Base-by-base conservation (phyloP, 2,113 vertebrate genomes). In the Caranx melampygus region DNA sequence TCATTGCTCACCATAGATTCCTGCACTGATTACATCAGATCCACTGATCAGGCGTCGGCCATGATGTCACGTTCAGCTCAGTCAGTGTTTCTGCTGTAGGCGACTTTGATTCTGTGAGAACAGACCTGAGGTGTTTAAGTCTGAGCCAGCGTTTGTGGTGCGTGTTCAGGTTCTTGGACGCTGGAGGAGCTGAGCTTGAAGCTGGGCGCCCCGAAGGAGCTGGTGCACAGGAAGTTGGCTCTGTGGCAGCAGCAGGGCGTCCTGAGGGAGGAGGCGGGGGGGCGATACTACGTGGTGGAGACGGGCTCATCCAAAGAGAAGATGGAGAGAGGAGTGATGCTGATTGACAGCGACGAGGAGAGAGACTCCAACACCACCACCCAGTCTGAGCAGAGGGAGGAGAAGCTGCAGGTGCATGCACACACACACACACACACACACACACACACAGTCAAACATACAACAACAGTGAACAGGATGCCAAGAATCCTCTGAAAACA, bases 201-300 rank as follows among this genome's bases (percentile, higher is more conserved):
- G 67, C 95, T 99, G 34, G 97, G 97, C 13, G 96, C 97, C 68
- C 96, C 97, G 0, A 95, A 94, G 85, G 96, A 96, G 0, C 95
- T 96, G 1, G 93, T 98, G 76, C 96, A 98, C 88, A 95, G 97
- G 68, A 98, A 97, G 86, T 89, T 99, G 93, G 95, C 97, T 0
- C 91, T 99, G 88, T 99, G 98, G 98, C 96, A 98, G 89, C 98
- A 99, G 94, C 97, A 98, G 63, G 97, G 98, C 0, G 96, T 99
- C n/a, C 92, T 99, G 81, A 89, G 95, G 0, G 98, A 99, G 88
- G 97, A 96, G 63, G 94, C 96, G 0, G 92, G 95, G 0, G 97
- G 97, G 0, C 95, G 95, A 26, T 99, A 97, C 95, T 94, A 93
- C 0, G 95, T 99, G 16, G 94, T 98, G 16, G 97, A 99, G 94